phyloP scores from a whole-genome alignment of 2,113 vertebrate species.

The Chaenogobius annularis region DNA sequence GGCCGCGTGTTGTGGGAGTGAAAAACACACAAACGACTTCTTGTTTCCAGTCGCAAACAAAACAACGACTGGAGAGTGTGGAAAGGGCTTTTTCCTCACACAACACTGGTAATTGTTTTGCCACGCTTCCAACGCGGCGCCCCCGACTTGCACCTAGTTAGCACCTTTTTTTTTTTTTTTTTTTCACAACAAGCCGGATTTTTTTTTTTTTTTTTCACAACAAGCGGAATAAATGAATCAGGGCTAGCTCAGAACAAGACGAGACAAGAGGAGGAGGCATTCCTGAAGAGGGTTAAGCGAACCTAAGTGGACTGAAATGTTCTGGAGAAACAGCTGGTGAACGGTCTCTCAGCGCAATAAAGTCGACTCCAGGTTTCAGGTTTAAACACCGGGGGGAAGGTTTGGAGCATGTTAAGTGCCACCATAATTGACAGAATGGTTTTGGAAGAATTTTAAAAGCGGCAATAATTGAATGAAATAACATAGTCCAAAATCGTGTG shows the following conservation, averaged over 20 bases:
- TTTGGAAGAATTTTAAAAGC: too few relatives aligned
- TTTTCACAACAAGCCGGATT: conserved; percentile 19
- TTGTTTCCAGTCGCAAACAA: background rate
- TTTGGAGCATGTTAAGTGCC: background rate
- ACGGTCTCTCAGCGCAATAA: background rate
- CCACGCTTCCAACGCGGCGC: too few relatives aligned
- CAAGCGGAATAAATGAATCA: conserved; percentile 18
- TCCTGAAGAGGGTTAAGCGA: conserved; percentile 16
- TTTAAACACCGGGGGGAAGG: background rate
- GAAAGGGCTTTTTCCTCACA: conserved; percentile 8
- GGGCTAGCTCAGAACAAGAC: conserved; percentile 26
- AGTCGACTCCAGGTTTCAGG: background rate
- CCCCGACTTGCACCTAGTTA: conserved; percentile 13
- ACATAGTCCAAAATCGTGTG: too few relatives aligned
- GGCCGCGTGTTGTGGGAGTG: conserved; percentile 31
- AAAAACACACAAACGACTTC: conserved; percentile 13
- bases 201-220: too few relatives aligned
- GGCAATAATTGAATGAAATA: too few relatives aligned
- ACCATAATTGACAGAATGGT: too few relatives aligned
- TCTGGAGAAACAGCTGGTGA: background rate
- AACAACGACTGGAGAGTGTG: background rate
- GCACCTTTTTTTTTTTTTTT: too few relatives aligned
- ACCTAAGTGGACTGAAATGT: background rate
- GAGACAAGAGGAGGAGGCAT: conserved; percentile 31
- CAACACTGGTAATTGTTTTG: conserved; percentile 42